Evolutionary conservation across 2,797 vertebrate genomes (phyloP), one percentile per base, ranked within the genome.

Genomic region (Gila robusta): DNA sequence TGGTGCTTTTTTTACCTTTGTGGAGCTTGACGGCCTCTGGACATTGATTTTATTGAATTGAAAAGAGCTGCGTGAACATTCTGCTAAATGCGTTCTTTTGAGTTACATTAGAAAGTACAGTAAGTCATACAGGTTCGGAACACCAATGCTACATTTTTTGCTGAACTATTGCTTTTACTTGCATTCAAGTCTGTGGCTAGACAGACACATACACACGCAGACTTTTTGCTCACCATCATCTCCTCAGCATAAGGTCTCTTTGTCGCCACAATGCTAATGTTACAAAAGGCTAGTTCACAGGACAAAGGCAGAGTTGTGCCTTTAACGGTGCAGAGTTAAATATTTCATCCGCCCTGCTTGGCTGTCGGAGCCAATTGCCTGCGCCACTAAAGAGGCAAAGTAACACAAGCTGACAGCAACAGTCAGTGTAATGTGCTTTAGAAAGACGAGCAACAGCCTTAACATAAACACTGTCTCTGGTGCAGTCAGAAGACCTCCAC

Each of bases 361-460:
- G 95, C 95, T 96, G 96, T 97, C 97, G 94, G 93, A 93, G 94
- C 94, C 93, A 92, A 95, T 97, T 95, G 94, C 94, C 94, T 91
- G 92, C 93, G 94, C 92, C 91, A 93, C 95, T 95, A 94, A 95
- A 95, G 95, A 87, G 95, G 94, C 93, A 95, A 93, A 93, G 95
- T 96, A 96, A 97, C 95, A 94, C 94, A 94, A 96, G 95, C 95
- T 97, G 97, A 98, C 97, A 97, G 97, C 96, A 96, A 95, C 96
- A 96, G 84, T 97, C 96, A 95, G 96, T 95, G 96, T 97, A 95
- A 92, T 96, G 96, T 95, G 95, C 94, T 95, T 93, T 94, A 96
- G 96, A 97, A 95, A 96, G 96, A 94, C 93, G 96, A 97, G 96
- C 96, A 96, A 96, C 96, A 97, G 56, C 96, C 96, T 95, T 95